Evolutionary conservation across 1,140 invertebrate species (phyloP).

Genomic region (Drosophila kanapiae): DNA sequence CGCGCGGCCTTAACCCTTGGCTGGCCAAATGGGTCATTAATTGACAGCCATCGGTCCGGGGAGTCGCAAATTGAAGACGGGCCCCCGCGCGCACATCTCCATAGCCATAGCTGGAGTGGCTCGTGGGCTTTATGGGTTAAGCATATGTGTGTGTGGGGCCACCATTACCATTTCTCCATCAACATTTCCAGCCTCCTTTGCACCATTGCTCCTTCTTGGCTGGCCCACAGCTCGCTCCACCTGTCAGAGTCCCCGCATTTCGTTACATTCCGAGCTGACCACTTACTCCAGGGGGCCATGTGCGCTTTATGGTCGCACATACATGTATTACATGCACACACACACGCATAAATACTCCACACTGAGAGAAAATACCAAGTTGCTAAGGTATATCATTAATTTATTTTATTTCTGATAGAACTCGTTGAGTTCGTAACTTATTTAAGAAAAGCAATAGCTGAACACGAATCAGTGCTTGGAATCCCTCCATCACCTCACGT

Average conservation of each 20-base stretch:
- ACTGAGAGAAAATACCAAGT: constrained; percentile 1
- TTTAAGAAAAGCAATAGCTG: not conserved
- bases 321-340: not conserved
- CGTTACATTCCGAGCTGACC: constrained; percentile 41
- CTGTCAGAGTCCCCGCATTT: constrained; percentile 31
- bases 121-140: constrained; percentile 26
- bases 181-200: not conserved
- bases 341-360: constrained; percentile 7
- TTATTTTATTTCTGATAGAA: not conserved
- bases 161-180: not conserved
- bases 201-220: not conserved
- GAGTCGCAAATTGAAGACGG: constrained; percentile 4
- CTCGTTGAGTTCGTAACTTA: not conserved
- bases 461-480: too few species aligned
- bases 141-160: constrained; percentile 11
- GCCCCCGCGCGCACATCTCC: not conserved
- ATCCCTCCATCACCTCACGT: too few species aligned
- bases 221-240: constrained; percentile 13
- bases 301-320: constrained; percentile 53
- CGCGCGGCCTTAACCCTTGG: constrained; percentile 42
- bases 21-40: constrained; percentile 52
- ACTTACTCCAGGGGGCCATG: constrained; percentile 56
- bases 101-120: constrained; percentile 6
- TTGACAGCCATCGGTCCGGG: constrained; percentile 24
- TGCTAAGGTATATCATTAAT: not conserved